Evolutionary conservation across 2,888 invertebrate genomes (phyloP).

Genomic region (Himalopsyche anomala): DNA sequence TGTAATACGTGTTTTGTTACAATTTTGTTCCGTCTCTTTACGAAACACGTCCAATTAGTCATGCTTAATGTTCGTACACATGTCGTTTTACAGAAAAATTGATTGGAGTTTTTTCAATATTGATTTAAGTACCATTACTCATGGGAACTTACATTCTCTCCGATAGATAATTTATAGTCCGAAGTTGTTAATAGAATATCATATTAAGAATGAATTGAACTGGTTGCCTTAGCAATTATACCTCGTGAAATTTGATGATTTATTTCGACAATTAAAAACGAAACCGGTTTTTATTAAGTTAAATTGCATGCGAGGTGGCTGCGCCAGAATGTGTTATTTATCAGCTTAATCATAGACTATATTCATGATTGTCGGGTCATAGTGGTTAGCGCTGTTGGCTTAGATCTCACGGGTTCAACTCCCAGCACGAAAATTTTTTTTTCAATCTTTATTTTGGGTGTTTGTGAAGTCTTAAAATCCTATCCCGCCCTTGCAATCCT

Average conservation of each 20-base stretch:
- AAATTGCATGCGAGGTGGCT: not conserved
- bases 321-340: not conserved
- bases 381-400: too few relatives aligned
- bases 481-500: too few relatives aligned
- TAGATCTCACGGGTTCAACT: too few relatives aligned
- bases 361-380: too few relatives aligned
- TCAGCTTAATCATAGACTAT: not conserved
- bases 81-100: constrained; percentile 31
- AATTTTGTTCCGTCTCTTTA: not conserved
- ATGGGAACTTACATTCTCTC: constrained; percentile 5
- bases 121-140: not conserved
- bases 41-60: constrained; percentile 8
- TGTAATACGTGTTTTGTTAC: not conserved
- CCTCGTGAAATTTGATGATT: constrained; percentile 29
- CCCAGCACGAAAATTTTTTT: too few relatives aligned
- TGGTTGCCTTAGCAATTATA: constrained; percentile 13
- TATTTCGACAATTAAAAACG: constrained; percentile 8
- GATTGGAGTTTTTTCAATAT: constrained; percentile 14
- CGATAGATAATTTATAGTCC: not conserved
- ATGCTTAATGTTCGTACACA: not conserved
- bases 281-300: constrained; percentile 10
- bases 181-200: constrained; percentile 17
- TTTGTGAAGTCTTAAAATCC: too few relatives aligned
- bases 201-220: constrained; percentile 16
- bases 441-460: too few relatives aligned